Evolutionary conservation across 2,888 invertebrate genomes (phyloP).

Genomic region (Calameuta pallipes): DNA sequence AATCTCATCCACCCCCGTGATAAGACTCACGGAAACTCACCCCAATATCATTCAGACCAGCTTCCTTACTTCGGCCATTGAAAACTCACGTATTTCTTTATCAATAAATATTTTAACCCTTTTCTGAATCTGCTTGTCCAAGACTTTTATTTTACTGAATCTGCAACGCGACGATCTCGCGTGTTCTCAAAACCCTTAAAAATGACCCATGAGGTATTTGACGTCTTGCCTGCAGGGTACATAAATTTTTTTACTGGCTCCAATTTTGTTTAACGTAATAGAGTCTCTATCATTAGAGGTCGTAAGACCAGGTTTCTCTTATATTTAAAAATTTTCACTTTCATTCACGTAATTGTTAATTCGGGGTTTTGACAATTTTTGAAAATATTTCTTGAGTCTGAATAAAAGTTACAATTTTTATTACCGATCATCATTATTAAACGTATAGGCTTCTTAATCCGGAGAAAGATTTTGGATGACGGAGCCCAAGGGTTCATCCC

Average conservation of each 20-base stretch:
- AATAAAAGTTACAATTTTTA: neutral
- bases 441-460: neutral
- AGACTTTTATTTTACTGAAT: too few species aligned
- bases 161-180: too few species aligned
- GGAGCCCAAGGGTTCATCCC: conserved; percentile 23
- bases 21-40: conserved; percentile 43
- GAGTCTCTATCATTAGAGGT: neutral
- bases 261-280: neutral
- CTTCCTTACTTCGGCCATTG: too few species aligned
- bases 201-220: neutral
- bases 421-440: neutral
- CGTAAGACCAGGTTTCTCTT: neutral
- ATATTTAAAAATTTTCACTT: neutral
- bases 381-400: too few species aligned
- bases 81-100: too few species aligned
- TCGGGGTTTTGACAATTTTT: neutral
- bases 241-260: neutral
- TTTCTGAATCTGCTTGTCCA: too few species aligned
- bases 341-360: neutral
- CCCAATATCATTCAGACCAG: neutral
- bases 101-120: too few species aligned
- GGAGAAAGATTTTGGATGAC: conserved; percentile 31
- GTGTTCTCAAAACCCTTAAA: neutral
- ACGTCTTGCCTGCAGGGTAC: neutral
- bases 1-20: conserved; percentile 26